phyloP scores from a whole-genome alignment of 2,113 vertebrate genomes.

The Lycaon pictus region DNA sequence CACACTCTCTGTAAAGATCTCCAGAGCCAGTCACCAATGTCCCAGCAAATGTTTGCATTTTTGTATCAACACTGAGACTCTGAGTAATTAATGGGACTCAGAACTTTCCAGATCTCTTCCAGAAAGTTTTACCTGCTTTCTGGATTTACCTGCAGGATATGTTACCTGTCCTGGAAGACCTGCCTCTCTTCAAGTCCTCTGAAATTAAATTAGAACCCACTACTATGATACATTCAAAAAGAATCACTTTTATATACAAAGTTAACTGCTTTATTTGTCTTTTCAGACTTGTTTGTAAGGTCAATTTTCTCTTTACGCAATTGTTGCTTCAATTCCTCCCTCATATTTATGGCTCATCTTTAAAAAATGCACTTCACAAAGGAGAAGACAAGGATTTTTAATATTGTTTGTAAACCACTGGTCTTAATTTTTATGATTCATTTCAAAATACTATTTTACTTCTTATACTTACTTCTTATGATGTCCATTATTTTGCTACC shows the following conservation, averaged over 20 bases:
- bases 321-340: background rate
- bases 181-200: background rate
- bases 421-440: background rate
- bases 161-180: background rate
- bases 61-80: background rate
- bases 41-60: too few relatives aligned
- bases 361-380: background rate
- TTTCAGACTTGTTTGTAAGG: background rate
- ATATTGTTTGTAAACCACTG: background rate
- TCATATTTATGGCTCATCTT: background rate
- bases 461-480: background rate
- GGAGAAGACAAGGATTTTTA: background rate
- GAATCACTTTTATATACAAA: background rate
- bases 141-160: background rate
- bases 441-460: background rate
- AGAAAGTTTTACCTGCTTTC: background rate
- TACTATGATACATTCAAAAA: background rate
- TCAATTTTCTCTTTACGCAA: conserved; percentile 13
- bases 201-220: background rate
- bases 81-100: background rate
- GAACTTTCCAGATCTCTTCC: background rate
- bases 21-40: background rate
- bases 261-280: background rate
- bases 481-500: background rate
- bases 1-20: background rate